These are phyloP conservation scores for Nomada ruficornis DNA, from an alignment of 2,888 invertebrate genomes.

Conservation along the genomic window DNA sequence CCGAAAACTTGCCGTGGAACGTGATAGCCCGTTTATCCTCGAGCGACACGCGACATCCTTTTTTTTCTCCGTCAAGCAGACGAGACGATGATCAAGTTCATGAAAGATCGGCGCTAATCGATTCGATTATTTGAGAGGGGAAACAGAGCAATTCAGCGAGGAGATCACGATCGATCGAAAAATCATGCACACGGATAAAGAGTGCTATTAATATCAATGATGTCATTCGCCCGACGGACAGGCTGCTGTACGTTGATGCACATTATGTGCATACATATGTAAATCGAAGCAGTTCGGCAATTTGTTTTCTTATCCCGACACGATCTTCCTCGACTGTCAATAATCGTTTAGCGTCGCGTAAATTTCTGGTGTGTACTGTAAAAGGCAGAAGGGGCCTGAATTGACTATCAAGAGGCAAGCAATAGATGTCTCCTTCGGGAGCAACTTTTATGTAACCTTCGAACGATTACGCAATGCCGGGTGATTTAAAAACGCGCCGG, in stretches of 20 bases:
- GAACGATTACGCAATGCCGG: constrained; percentile 22
- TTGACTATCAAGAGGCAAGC: too few relatives aligned
- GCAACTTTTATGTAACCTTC: constrained; percentile 32
- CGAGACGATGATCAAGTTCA: too few relatives aligned
- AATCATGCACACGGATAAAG: constrained; percentile 38
- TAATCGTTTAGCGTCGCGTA: not conserved
- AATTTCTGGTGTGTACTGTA: not conserved
- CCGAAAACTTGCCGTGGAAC: not conserved
- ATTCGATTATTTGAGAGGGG: not conserved
- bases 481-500: constrained; percentile 22
- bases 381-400: too few relatives aligned
- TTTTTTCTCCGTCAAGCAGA: too few relatives aligned
- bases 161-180: constrained; percentile 3
- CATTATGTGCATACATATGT: constrained; percentile 33
- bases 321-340: constrained; percentile 7
- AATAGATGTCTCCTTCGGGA: too few relatives aligned
- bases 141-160: constrained; percentile 4
- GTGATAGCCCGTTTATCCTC: not conserved
- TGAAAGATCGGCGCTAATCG: not conserved
- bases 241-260: constrained; percentile 2
- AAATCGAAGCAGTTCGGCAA: constrained; percentile 24
- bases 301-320: constrained; percentile 34
- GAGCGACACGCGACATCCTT: too few relatives aligned
- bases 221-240: constrained; percentile 43
- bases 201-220: constrained; percentile 64